Percentiles rank a stretch among this genome's conserved stretches.
phyloP scores from a whole-genome alignment of 2,113 vertebrate species.

The Uria aalge region DNA sequence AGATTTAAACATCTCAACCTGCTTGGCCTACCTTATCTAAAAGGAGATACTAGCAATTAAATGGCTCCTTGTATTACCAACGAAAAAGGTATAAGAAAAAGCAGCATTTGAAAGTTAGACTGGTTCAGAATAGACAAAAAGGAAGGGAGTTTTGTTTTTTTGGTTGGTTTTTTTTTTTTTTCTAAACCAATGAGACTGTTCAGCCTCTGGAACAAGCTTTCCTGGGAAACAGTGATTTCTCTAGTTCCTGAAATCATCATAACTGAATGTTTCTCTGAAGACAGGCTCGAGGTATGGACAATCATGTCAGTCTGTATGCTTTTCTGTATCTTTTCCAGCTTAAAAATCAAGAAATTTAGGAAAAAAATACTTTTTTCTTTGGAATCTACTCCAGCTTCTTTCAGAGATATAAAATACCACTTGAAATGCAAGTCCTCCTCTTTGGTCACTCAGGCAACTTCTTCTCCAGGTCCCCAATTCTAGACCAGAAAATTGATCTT shows the following conservation, averaged over 20 bases:
- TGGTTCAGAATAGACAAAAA: not conserved
- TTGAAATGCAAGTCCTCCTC: not conserved
- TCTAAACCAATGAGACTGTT: not conserved
- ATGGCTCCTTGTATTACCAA: not conserved
- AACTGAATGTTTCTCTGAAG: not conserved
- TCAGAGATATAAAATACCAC: not conserved
- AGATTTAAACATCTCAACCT: not conserved
- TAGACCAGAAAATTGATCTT: not conserved
- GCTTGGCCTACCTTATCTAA: not conserved
- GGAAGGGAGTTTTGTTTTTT: fast-evolving
- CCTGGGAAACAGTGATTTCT: not conserved
- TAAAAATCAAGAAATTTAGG: not conserved
- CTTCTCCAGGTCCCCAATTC: not conserved
- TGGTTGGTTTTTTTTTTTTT: not conserved
- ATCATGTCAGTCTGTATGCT: not conserved
- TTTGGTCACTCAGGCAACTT: not conserved
- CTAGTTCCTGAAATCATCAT: not conserved
- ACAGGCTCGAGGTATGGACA: not conserved
- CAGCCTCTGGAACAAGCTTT: not conserved
- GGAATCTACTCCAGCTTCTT: not conserved
- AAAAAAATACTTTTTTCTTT: not conserved
- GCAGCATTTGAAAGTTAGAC: not conserved
- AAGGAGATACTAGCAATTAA: not conserved
- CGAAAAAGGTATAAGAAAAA: not conserved
- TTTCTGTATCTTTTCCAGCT: not conserved